Evolutionary conservation across 2,888 invertebrate genomes (phyloP).

Genomic region (Perithous albicinctus): DNA sequence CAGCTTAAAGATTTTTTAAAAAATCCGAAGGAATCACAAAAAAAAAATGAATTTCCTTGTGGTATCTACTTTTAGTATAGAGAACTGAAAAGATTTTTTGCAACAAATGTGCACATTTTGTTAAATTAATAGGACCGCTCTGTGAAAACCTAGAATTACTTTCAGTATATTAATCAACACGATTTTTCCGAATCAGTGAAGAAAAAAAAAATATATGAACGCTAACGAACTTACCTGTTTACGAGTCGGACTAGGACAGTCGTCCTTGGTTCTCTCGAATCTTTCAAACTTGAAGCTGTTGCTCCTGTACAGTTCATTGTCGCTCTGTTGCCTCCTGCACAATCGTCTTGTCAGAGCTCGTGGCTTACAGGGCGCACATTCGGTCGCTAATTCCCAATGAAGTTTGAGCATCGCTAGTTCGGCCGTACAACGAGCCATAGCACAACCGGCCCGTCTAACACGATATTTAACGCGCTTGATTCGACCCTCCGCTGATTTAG

Average conservation of each 20-base stretch:
- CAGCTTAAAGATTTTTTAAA: background rate
- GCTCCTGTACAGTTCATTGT: constrained; percentile 94
- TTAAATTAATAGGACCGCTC: no score
- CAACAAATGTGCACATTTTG: background rate
- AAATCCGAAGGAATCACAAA: background rate
- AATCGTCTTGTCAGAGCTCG: constrained; percentile 89
- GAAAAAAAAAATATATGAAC: background rate
- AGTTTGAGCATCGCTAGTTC: constrained; percentile 84
- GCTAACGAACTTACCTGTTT: constrained; percentile 90
- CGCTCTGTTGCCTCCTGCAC: constrained; percentile 90
- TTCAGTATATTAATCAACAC: no score
- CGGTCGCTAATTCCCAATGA: constrained; percentile 86
- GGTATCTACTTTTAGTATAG: background rate
- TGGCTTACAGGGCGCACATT: constrained; percentile 86
- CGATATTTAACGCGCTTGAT: constrained; percentile 82
- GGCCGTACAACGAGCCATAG: constrained; percentile 82
- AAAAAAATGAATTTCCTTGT: background rate
- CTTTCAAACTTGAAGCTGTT: constrained; percentile 95
- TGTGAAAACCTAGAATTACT: background rate
- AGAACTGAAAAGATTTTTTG: background rate
- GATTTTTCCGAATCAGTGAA: background rate
- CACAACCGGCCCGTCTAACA: constrained; percentile 81
- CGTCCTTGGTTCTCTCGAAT: constrained; percentile 90
- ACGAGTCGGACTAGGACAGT: constrained; percentile 86
- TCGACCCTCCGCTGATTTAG: constrained; percentile 79